Base-by-base conservation (phyloP, 2,888 invertebrate species). In the Plebejus argus region DNA sequence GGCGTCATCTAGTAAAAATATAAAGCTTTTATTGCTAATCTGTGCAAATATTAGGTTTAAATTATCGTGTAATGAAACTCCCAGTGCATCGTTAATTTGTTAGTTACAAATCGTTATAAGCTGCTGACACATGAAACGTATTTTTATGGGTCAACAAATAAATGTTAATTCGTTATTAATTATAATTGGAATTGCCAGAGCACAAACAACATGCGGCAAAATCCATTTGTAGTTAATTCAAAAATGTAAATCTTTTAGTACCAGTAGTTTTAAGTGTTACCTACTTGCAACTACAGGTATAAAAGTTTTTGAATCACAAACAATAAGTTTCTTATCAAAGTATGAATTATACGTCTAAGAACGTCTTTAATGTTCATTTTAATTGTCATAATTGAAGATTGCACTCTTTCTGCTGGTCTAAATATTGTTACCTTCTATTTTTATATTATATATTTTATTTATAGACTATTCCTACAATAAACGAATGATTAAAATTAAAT, bases 91-190 rank as follows among this genome's bases (percentile, higher is more conserved):
- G 18, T 66, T 33, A 66, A 66, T 66, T 33, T 66, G 66, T 66
- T 66, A 66, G 66, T 28, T 66, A 33, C 66, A 28, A 66, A 66
- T 66, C 66, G 66, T 66, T 66, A 18, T 66, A 33, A 33, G 18
- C 28, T 66, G 66, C 15, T 66, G 28, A 66, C 66, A 66, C 66
- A 66, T 28, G 18, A 66, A 66, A 66, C 66, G 15, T 10, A 28
- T 66, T 66, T 66, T 66, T 28, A 66, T 66, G 66, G 18, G 28
- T 66, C 66, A 66, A 18, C 66, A 66, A 28, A 66, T 66, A 33
- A 66, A 66, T 15, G 66, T 28, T 66, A 66, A 66, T 66, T 66
- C 28, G 66, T 18, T 66, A 66, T 66, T 33, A 66, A 66, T 66
- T 66, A 66, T 66, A 28, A 61, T 28, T 28, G 66, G 23, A 10